Evolutionary conservation across 2,888 invertebrate species (phyloP).

Genomic region (Perizoma affinitatum): DNA sequence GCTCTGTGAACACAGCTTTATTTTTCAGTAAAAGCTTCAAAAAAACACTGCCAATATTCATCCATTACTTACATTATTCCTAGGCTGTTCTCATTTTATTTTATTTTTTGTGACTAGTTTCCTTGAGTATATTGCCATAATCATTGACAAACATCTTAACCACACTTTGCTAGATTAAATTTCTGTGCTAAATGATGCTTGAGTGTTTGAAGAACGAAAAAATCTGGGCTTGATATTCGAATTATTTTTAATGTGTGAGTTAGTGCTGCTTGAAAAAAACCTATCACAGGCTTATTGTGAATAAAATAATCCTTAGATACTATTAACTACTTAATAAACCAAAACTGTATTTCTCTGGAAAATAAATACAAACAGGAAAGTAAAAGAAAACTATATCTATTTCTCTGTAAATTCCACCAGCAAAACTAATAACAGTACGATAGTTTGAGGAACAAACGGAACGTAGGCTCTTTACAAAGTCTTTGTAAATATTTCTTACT

Average conservation of each 20-base stretch:
- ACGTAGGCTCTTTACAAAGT: no score
- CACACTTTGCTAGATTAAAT: constrained; percentile 1
- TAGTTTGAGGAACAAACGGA: no score
- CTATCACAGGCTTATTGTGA: no score
- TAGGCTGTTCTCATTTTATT: constrained; percentile 16
- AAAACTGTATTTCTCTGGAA: no score
- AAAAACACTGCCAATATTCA: constrained; percentile 69
- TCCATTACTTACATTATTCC: constrained; percentile 51
- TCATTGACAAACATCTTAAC: constrained; percentile 3
- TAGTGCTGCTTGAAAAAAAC: not conserved
- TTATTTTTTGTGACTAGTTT: no score
- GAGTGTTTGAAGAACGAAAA: not conserved
- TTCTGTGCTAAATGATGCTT: not conserved
- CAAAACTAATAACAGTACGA: no score
- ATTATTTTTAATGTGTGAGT: not conserved
- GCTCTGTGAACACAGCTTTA: constrained; percentile 40
- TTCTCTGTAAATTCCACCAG: no score
- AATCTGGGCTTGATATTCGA: not conserved
- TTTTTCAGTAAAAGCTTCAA: constrained; percentile 44
- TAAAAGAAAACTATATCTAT: no score
- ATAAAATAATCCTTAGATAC: no score
- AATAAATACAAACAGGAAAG: no score
- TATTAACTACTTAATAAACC: no score
- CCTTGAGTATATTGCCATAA: constrained; percentile 7
- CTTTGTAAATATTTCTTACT: no score